Evolutionary conservation across 2,797 vertebrate species (phyloP), one percentile per base, ranked within the genome.

Genomic region (Neoniphon sammara): DNA sequence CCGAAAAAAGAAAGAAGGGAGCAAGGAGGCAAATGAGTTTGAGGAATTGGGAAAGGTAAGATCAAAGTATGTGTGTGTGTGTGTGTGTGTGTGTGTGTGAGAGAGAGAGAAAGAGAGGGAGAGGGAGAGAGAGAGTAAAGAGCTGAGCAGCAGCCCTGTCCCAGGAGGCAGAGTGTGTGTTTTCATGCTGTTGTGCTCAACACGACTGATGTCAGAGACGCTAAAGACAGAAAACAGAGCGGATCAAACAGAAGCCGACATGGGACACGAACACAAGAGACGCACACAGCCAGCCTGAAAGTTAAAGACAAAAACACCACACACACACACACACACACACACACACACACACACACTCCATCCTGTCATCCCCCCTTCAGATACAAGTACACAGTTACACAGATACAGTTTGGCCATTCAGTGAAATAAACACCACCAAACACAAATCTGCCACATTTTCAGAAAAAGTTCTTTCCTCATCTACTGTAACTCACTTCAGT

Each of bases 161-260:
- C 81, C 78, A 64, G 20, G 81, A 82, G 83, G 69, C 60, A 46
- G 44, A 31, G 44, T 60, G 66, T 61, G 73, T 65, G 73, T 87
- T 80, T 85, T 78, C 66, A 78, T 85, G 78, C 84, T 91, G 81
- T 84, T 87, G 60, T 46, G 60, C 78, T 84, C 78, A 60, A 87
- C 74, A 74, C 12, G 64, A 89, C 73, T 52, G 11, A 52, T 20
- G 21, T 20, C 50, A 52, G 20, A 52, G 50, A 21, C 5, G 8
- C 8, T 83, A 83, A 85, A 81, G 75, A 83, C 59, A 14, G 0
- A 77, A 81, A 88, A 77, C 67, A 73, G 34, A 62, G 67, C 3
- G 12, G 72, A 89, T 91, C 86, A 89, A 85, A 89, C 10, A 50
- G 21, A 84, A 83, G 66, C 63, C 75, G 59, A 58, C 55, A 1